Evolutionary conservation across 1,140 invertebrate genomes (phyloP).

Genomic region (Ceratoteleas bidentatus): DNA sequence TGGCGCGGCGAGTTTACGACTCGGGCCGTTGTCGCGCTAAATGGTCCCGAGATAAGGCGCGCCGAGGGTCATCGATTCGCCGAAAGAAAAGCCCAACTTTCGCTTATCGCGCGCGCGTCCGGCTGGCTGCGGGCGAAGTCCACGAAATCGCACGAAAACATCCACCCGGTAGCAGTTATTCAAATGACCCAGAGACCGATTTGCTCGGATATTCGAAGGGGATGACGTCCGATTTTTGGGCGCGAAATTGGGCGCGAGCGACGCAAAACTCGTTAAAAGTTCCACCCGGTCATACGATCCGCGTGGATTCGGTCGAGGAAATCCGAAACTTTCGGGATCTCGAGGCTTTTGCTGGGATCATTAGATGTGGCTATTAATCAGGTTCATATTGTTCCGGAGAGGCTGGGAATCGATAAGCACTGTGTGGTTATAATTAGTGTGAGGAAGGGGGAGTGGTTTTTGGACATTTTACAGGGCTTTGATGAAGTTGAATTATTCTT

Average conservation of each 20-base stretch:
- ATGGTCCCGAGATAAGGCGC: slow-evolving; percentile 42
- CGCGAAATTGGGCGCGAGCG: slow-evolving; percentile 12
- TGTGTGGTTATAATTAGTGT: background rate
- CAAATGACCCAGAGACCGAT: background rate
- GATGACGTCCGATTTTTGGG: too few species aligned
- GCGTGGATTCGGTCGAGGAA: slow-evolving; percentile 21
- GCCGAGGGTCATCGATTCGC: slow-evolving; percentile 42
- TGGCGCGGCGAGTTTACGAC: slow-evolving; percentile 35
- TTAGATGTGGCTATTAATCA: slow-evolving; percentile 29
- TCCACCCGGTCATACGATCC: slow-evolving; percentile 39
- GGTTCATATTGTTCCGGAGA: too few species aligned
- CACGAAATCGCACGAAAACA: background rate
- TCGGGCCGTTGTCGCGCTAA: slow-evolving; percentile 19
- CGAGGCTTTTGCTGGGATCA: slow-evolving; percentile 22
- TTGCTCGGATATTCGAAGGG: too few species aligned
- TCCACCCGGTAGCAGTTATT: slow-evolving; percentile 11
- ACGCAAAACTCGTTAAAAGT: slow-evolving; percentile 57
- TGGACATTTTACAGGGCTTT: background rate
- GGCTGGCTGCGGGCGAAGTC: too few species aligned
- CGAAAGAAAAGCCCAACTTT: slow-evolving; percentile 27
- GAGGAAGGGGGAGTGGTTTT: background rate
- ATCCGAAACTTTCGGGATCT: slow-evolving; percentile 45
- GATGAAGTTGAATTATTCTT: background rate
- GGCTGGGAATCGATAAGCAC: background rate
- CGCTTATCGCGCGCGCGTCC: slow-evolving; percentile 20